Base-by-base conservation (phyloP, 2,888 invertebrate species). In the Dioctria linearis region DNA sequence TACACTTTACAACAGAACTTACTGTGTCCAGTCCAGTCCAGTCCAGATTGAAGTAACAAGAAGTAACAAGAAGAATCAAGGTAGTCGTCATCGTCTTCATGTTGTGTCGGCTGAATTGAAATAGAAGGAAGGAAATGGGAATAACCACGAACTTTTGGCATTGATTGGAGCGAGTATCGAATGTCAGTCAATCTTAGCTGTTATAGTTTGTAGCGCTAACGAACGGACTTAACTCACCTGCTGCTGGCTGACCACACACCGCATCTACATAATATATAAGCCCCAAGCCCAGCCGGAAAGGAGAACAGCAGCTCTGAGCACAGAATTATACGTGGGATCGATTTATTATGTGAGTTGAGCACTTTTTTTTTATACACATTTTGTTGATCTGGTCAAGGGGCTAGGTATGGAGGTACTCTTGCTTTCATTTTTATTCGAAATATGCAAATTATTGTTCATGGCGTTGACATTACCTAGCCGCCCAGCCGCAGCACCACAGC, bases 111-210 rank as follows among this genome's bases (percentile, higher is more conserved):
- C 25, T 25, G 25, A 25, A 25, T 25, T 25, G 67, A 39, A n/a
- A 8, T 42, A 57, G 73, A 59, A 76, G 76, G 76, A 76, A 76
- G 76, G 76, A 76, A 76, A 76, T 76, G 76, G 76, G 76, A 63
- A 61, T 76, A 76, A 76, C 76, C 76, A 76, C 76, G 25, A 63
- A 61, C 63, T 76, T 43, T 49, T 42, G 46, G 73, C 73, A 75
- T 75, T 75, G 57, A 75, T 57, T 57, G 76, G 49, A 59, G 40
- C 57, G 1, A 11, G 57, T 76, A 76, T 76, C 76, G 63, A 76
- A 76, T 76, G 63, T 63, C 76, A 76, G 76, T 76, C 76, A 76
- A 76, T 76, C 49, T 25, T 25, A 25, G 25, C 25, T 25, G 25
- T 25, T 25, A 25, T 25, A 25, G 25, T 25, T 37, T 63, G 76